Conservation (phyloP, 2,888 invertebrate genomes). For the Brachyopa scutellaris region DNA sequence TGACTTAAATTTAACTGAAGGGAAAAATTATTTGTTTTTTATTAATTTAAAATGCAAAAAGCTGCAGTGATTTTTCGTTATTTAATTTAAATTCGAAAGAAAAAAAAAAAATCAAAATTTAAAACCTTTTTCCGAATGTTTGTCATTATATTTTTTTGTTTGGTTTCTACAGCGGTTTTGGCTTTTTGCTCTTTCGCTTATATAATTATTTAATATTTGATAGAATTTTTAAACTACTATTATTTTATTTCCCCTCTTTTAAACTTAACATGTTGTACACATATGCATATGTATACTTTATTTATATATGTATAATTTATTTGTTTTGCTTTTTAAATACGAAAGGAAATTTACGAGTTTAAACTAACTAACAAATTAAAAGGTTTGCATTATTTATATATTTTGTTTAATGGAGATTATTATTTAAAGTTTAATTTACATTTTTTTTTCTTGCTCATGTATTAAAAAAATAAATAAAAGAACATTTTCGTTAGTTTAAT, state of each 20-base stretch:
- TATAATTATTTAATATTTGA: conserved; percentile 62
- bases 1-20: conserved; percentile 43
- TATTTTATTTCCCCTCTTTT: conserved; percentile 36
- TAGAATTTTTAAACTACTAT: conserved; percentile 70
- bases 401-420: conserved; percentile 33
- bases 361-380: conserved; percentile 55
- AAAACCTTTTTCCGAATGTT: conserved; percentile 17
- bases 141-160: not conserved
- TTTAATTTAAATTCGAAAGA: conserved; percentile 21
- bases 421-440: conserved; percentile 28
- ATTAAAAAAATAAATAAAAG: conserved; percentile 62
- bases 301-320: conserved; percentile 19
- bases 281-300: conserved; percentile 55
- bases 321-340: conserved; percentile 19
- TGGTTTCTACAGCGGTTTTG: conserved; percentile 59
- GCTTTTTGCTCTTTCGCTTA: conserved; percentile 63
- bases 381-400: conserved; percentile 5
- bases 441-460: conserved; percentile 16
- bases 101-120: conserved; percentile 14
- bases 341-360: conserved; percentile 56
- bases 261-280: conserved; percentile 68
- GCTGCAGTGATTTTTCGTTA: conserved; percentile 63
- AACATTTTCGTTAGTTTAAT: conserved; percentile 45
- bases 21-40: conserved; percentile 10
- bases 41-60: conserved; percentile 63